Evolutionary conservation across 2,888 invertebrate species (phyloP).

Genomic region (Thera obeliscata): DNA sequence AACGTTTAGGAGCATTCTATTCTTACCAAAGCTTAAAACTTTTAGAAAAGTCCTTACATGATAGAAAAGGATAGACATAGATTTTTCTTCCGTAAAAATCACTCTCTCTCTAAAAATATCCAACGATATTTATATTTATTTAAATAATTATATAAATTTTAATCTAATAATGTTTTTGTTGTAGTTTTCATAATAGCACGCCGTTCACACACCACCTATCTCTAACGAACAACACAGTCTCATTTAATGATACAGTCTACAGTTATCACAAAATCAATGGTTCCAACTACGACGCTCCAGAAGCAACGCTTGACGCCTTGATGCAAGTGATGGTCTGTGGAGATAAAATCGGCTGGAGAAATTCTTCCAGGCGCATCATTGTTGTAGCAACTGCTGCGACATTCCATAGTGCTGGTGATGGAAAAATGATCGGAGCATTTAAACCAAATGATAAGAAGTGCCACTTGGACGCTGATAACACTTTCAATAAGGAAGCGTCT

Average conservation of each 20-base stretch:
- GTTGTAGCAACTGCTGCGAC: slow-evolving; percentile 91
- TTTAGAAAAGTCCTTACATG: no score
- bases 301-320: slow-evolving; percentile 94
- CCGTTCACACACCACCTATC: slow-evolving; percentile 89
- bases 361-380: slow-evolving; percentile 86
- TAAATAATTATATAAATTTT: no score
- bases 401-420: slow-evolving; percentile 93
- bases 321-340: slow-evolving; percentile 92
- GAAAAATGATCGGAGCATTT: slow-evolving; percentile 88
- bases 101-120: not conserved
- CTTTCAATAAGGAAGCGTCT: slow-evolving; percentile 80
- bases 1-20: no score
- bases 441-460: slow-evolving; percentile 89
- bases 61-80: no score
- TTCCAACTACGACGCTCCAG: slow-evolving; percentile 88
- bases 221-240: slow-evolving; percentile 83
- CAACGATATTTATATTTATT: not conserved
- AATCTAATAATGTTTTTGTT: slow-evolving; percentile 7
- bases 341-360: slow-evolving; percentile 90
- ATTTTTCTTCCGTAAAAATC: not conserved
- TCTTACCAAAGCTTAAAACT: no score
- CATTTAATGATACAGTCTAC: slow-evolving; percentile 56
- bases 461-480: slow-evolving; percentile 78
- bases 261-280: slow-evolving; percentile 46
- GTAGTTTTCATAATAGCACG: not conserved